Evolutionary conservation across 1,140 invertebrate genomes (phyloP).

Genomic region (Gyrodactylus bullatarudis): DNA sequence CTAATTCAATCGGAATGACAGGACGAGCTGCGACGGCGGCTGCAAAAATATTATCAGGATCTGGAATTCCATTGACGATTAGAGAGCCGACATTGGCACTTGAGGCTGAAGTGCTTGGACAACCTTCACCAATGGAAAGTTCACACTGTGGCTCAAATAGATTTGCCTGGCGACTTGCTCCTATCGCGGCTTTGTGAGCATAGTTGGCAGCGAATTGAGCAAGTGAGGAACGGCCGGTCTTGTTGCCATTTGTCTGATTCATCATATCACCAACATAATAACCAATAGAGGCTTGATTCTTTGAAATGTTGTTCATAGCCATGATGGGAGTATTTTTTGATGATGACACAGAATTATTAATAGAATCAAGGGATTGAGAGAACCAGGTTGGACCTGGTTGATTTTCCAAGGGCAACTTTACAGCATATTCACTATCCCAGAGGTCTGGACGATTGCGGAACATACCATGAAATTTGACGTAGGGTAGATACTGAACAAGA

Average conservation of each 20-base stretch:
- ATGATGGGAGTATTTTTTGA: neutral
- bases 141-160: neutral
- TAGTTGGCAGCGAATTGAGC: neutral
- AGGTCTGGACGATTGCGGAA: conserved; percentile 4
- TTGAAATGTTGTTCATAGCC: neutral
- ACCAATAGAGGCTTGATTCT: neutral
- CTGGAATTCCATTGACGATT: neutral
- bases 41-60: neutral
- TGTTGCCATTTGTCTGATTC: neutral
- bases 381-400: neutral
- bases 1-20: neutral
- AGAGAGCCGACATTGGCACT: neutral
- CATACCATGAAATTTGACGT: conserved; percentile 6
- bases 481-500: neutral
- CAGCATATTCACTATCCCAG: conserved; percentile 6
- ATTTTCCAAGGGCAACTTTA: neutral
- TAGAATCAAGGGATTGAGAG: neutral
- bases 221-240: neutral
- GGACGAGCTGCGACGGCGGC: neutral
- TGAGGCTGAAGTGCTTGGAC: neutral
- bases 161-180: neutral
- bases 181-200: neutral
- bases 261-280: neutral
- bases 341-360: neutral
- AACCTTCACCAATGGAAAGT: neutral